Conservation (phyloP, 2,113 vertebrate genomes). For the Cettia cetti region DNA sequence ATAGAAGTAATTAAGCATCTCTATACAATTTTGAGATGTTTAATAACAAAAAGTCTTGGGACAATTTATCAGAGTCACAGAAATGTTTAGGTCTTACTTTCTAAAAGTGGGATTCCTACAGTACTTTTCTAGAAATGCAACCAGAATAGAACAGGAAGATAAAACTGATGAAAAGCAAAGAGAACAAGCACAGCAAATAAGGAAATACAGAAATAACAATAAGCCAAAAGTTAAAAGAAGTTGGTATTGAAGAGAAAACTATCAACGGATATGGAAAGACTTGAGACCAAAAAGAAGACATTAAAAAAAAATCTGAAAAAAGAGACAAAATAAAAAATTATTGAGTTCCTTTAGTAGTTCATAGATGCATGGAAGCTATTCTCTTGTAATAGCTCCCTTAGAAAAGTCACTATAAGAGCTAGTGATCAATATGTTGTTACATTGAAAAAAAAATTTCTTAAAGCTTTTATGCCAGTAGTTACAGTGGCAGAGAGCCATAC, state of each 20-base stretch:
- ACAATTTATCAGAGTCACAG: background rate
- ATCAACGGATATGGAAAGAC: background rate
- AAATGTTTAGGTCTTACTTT: background rate
- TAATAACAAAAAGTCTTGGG: background rate
- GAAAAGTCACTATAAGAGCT: background rate
- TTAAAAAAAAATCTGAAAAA: background rate
- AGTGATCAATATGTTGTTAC: background rate
- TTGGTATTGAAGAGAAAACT: background rate
- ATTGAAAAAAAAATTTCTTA: background rate
- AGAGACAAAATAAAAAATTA: background rate
- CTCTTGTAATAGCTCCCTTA: background rate
- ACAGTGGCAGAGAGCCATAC: background rate
- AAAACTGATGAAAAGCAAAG: background rate
- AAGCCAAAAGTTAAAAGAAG: background rate
- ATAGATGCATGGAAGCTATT: background rate
- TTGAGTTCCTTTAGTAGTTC: background rate
- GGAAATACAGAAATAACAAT: background rate
- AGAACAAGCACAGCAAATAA: background rate
- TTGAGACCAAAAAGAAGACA: background rate
- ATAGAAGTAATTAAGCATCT: background rate
- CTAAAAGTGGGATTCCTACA: background rate
- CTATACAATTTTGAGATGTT: background rate
- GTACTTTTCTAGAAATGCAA: background rate
- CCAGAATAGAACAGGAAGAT: background rate
- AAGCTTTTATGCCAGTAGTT: background rate